Evolutionary conservation across 2,113 vertebrate species (phyloP), one percentile per base, ranked within the genome.

Genomic region (Anolis carolinensis): DNA sequence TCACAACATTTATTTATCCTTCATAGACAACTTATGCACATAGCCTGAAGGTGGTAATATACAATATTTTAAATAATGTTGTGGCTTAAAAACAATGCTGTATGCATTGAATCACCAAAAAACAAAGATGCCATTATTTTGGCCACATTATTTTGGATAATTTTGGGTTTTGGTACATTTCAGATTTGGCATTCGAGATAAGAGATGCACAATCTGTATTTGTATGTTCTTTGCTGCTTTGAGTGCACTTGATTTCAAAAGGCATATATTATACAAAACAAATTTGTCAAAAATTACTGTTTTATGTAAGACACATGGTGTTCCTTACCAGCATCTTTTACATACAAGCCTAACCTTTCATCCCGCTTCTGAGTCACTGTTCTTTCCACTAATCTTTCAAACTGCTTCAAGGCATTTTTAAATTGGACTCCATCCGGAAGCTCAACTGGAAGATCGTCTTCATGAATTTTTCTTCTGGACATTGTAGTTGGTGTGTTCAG

Each of bases 271-370:
- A 34, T 63, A 79, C 13, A 63, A 63, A 79, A 27, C 1, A 25
- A 78, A 1, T 20, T 79, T 36, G 25, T 63, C 44, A 80, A 80
- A 63, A 65, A 59, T 18, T 79, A 79, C 8, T 30, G 16, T 30
- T 9, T 0, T 48, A 20, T n/a, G 1, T 44, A 16, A 81, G 16
- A 65, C 36, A 30, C n/a, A 36, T 36, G 48, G 7, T 77, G 71
- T 62, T 7, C 72, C 94, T 95, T 95, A 96, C 95, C 95, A 67
- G 93, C 87, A 84, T 94, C 96, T 67, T 85, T 86, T 76, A 84
- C 30, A 72, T 48, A 77, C 52, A 94, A 23, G 32, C 89, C 95
- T 72, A 94, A 89, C 92, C 25, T 93, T 90, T 95, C 89, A 14
- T 95, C 91, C 81, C 36, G 95, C 87, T 95, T 96, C 90, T 94